Conservation (phyloP, 2,888 invertebrate genomes). For the Sinhomidia bicolor region DNA sequence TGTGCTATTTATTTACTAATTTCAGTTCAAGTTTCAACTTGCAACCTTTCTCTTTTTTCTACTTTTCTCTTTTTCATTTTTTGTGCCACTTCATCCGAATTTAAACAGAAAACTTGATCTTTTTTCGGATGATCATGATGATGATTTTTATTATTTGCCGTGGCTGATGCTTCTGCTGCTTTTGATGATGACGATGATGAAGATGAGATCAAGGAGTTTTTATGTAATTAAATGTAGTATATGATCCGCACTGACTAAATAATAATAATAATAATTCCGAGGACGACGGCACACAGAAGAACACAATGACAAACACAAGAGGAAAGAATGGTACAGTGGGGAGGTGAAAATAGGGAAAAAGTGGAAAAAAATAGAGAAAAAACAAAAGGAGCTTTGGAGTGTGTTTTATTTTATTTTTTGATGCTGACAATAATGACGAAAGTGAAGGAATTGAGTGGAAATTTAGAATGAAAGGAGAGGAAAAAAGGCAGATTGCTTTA, state of each 20-base stretch:
- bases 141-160: constrained; percentile 51
- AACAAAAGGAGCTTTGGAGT: constrained; percentile 31
- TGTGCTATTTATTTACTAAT: constrained; percentile 9
- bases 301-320: constrained; percentile 48
- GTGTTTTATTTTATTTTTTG: constrained; percentile 41
- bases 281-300: background rate
- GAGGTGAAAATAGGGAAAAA: constrained; percentile 26
- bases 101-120: constrained; percentile 49
- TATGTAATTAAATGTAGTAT: constrained; percentile 63
- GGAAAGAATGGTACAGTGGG: background rate
- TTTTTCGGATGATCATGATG: constrained; percentile 18
- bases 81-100: constrained; percentile 37
- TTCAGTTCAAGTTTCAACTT: constrained; percentile 43
- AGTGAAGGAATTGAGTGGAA: constrained; percentile 47
- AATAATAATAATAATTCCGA: constrained; percentile 31
- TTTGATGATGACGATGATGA: background rate
- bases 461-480: constrained; percentile 32
- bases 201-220: constrained; percentile 59
- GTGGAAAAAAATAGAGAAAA: background rate
- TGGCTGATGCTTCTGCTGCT: background rate
- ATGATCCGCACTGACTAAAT: constrained; percentile 43
- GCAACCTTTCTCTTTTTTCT: constrained; percentile 29
- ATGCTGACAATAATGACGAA: constrained; percentile 23
- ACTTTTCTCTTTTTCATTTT: background rate
- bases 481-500: constrained; percentile 30